phyloP scores from a whole-genome alignment of 2,797 vertebrate genomes.

The Acanthornis magna region DNA sequence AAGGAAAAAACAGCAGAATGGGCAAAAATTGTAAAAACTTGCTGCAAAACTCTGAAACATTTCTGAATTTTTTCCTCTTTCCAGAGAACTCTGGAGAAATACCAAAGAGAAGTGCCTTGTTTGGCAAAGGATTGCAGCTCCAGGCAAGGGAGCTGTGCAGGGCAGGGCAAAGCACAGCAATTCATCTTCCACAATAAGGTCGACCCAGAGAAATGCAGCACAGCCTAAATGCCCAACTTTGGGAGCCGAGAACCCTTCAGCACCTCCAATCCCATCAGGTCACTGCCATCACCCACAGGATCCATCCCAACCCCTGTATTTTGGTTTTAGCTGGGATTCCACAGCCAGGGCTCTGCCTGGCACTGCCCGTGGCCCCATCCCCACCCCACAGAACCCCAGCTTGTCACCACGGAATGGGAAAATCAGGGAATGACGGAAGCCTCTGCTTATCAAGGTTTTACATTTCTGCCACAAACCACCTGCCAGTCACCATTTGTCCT shows the following conservation, averaged over 20 bases:
- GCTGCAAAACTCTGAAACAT: background rate
- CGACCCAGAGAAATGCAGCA: background rate
- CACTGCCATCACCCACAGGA: background rate
- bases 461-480: background rate
- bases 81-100: background rate
- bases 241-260: background rate
- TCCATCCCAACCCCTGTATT: background rate
- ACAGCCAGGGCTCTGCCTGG: background rate
- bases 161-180: background rate
- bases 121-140: background rate
- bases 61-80: background rate
- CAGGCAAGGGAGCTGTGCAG: background rate
- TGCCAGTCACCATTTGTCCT: background rate
- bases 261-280: background rate
- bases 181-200: background rate
- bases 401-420: accelerated
- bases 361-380: background rate
- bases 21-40: background rate
- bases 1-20: background rate
- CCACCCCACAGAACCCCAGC: background rate
- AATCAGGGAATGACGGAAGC: background rate
- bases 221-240: background rate
- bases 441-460: background rate
- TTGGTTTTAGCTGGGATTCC: accelerated
- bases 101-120: background rate